Evolutionary conservation across 2,113 vertebrate species (phyloP).

Genomic region (Circaetus cinerascens): DNA sequence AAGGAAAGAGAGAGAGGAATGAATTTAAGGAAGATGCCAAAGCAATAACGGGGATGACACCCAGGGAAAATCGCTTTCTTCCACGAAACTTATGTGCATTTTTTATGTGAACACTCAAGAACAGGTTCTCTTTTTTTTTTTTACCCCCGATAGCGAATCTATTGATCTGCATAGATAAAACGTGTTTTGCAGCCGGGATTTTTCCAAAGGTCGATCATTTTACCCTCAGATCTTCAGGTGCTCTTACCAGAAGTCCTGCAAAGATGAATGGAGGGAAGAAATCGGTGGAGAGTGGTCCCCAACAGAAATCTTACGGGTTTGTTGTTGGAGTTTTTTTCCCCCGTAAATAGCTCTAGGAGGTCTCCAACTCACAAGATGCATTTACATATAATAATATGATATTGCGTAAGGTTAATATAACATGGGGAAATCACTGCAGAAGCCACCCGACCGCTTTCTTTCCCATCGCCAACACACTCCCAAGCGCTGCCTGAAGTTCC

Average conservation of each 20-base stretch:
- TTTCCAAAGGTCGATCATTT: accelerated
- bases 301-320: accelerated
- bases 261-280: background rate
- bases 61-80: background rate
- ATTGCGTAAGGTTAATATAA: accelerated
- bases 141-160: too few relatives aligned
- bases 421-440: background rate
- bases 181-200: accelerated
- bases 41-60: background rate
- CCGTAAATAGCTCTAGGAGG: background rate
- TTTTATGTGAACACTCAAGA: accelerated
- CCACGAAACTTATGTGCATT: accelerated
- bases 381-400: background rate
- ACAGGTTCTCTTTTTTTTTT: accelerated
- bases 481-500: background rate
- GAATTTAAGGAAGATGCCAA: background rate
- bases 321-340: accelerated
- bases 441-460: background rate
- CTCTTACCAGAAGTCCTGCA: background rate
- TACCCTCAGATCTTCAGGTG: background rate
- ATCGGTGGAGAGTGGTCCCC: too few relatives aligned
- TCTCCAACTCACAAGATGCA: background rate
- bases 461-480: background rate
- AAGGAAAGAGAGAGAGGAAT: background rate
- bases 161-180: background rate